Conservation (phyloP, 2,888 invertebrate genomes). For the Clunio marinus region DNA sequence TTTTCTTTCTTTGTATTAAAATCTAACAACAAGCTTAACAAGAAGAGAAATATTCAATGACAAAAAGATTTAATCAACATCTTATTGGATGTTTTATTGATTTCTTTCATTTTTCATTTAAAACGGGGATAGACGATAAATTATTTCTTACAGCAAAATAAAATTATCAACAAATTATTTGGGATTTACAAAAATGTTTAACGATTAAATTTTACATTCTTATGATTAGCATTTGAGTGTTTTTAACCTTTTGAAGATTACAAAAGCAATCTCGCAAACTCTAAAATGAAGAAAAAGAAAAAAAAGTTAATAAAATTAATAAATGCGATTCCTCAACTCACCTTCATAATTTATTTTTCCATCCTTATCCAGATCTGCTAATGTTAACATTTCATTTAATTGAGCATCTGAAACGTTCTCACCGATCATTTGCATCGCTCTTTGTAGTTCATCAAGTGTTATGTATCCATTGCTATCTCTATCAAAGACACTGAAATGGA, state of each 20-base stretch:
- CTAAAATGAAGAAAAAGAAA: slow-evolving; percentile 41
- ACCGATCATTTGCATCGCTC: slow-evolving; percentile 79
- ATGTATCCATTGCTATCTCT: slow-evolving; percentile 87
- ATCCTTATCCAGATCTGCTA: slow-evolving; percentile 74
- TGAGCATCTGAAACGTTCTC: slow-evolving; percentile 72
- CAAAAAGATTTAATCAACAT: no score
- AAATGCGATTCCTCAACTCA: slow-evolving; percentile 46
- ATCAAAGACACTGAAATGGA: slow-evolving; percentile 69
- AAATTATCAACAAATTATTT: neutral
- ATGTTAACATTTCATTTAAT: slow-evolving; percentile 66
- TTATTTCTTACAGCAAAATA: neutral
- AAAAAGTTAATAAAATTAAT: slow-evolving; percentile 5
- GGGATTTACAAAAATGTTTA: slow-evolving; percentile 33
- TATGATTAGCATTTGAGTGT: slow-evolving; percentile 42
- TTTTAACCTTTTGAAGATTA: slow-evolving; percentile 40
- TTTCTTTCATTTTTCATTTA: neutral
- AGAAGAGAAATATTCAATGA: neutral
- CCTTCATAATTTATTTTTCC: slow-evolving; percentile 80
- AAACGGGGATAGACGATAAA: neutral
- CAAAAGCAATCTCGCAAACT: slow-evolving; percentile 43
- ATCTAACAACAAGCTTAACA: slow-evolving; percentile 12
- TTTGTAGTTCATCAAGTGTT: slow-evolving; percentile 70
- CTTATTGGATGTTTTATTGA: no score
- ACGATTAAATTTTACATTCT: slow-evolving; percentile 43
- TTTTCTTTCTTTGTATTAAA: neutral